Percentiles rank a stretch among this genome's conserved stretches.
These are phyloP conservation scores for Lophius piscatorius DNA, from an alignment of 2,113 vertebrate species.

Conservation along the genomic window DNA sequence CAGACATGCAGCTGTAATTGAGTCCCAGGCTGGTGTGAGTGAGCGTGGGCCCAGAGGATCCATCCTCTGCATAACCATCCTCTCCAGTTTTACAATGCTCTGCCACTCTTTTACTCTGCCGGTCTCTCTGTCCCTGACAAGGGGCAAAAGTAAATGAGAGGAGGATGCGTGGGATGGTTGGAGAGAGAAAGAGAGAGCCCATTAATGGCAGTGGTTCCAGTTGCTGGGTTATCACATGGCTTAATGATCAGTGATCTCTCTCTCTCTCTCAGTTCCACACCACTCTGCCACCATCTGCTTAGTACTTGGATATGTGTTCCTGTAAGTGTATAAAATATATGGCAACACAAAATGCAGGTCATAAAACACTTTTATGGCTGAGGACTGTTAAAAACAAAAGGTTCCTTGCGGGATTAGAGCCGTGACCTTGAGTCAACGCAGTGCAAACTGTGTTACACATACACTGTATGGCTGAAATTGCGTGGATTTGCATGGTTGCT, in stretches of 20 bases:
- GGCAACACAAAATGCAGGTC: slow-evolving; percentile 35
- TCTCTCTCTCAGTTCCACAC: background rate
- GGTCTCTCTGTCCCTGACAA: slow-evolving; percentile 33
- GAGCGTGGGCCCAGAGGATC: slow-evolving; percentile 56
- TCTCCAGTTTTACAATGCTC: slow-evolving; percentile 46
- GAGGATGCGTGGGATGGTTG: slow-evolving; percentile 17
- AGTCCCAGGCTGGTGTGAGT: slow-evolving; percentile 67
- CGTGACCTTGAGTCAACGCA: background rate
- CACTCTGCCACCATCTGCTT: slow-evolving; percentile 71
- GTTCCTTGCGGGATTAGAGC: slow-evolving; percentile 1
- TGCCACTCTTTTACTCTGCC: slow-evolving; percentile 21
- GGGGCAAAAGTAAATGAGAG: slow-evolving; percentile 56
- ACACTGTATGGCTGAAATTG: background rate
- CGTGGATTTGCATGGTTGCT: background rate
- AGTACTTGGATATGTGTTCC: slow-evolving; percentile 46
- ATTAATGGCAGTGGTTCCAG: slow-evolving; percentile 56
- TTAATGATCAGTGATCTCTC: slow-evolving; percentile 68
- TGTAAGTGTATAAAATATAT: slow-evolving; percentile 56
- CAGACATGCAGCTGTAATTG: slow-evolving; percentile 73
- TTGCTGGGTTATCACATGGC: slow-evolving; percentile 67
- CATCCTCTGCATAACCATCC: slow-evolving; percentile 73
- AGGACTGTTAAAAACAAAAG: slow-evolving; percentile 36
- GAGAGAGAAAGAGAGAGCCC: slow-evolving; percentile 3
- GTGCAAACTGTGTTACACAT: background rate
- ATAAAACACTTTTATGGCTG: slow-evolving; percentile 39